Conservation (phyloP, 1,140 invertebrate genomes). For the Leptinotarsa lineolata region DNA sequence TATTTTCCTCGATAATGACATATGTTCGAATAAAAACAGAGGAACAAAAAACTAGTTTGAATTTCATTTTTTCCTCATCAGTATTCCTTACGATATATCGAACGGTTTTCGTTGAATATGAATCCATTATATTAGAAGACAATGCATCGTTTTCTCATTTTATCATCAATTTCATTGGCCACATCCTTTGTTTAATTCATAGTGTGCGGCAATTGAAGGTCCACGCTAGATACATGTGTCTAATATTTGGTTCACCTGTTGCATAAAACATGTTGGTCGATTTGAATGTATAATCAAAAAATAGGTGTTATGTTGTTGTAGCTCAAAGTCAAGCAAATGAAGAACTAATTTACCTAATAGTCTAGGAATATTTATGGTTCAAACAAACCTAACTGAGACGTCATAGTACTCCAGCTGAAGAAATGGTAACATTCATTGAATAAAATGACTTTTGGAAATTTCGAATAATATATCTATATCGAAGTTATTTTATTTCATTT, state of each 20-base stretch:
- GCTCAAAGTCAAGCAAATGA: background rate
- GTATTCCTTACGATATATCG: background rate
- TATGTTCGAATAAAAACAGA: too few relatives aligned
- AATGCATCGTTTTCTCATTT: slow-evolving; percentile 3
- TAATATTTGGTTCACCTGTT: slow-evolving; percentile 17
- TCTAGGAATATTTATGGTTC: too few relatives aligned
- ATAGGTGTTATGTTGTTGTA: slow-evolving; percentile 13
- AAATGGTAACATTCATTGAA: too few relatives aligned
- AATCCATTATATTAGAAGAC: background rate
- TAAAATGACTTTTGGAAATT: too few relatives aligned
- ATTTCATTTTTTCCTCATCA: background rate
- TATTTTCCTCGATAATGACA: too few relatives aligned
- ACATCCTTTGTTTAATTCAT: slow-evolving; percentile 18
- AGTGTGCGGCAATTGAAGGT: background rate
- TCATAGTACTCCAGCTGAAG: too few relatives aligned
- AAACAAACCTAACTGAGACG: too few relatives aligned
- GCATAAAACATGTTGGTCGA: slow-evolving; percentile 12
- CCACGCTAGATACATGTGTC: background rate
- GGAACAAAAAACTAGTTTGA: too few relatives aligned
- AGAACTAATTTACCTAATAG: too few relatives aligned
- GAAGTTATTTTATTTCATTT: too few relatives aligned
- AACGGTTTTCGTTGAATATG: background rate
- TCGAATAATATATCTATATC: too few relatives aligned
- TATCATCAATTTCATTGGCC: slow-evolving; percentile 4
- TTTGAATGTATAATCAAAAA: slow-evolving; percentile 16